These are phyloP conservation scores for Sternotherus odoratus DNA, from an alignment of 2,797 vertebrate species.

Conservation along the genomic window DNA sequence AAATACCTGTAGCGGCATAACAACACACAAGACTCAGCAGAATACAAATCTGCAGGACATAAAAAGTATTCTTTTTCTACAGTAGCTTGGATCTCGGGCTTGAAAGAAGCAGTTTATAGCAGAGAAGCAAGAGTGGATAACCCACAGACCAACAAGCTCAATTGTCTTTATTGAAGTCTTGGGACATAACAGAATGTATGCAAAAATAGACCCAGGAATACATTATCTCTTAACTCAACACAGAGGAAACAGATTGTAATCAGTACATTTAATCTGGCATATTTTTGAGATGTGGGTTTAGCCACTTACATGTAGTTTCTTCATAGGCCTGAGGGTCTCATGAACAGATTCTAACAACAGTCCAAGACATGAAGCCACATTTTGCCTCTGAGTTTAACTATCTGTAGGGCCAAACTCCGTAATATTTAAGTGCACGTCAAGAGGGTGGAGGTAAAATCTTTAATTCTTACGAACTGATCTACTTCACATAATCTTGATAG, in stretches of 20 bases:
- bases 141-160: not conserved
- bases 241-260: not conserved
- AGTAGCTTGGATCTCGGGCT: not conserved
- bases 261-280: not conserved
- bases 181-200: not conserved
- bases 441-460: not conserved
- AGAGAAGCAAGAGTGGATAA: not conserved
- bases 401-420: not conserved
- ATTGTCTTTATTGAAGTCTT: not conserved
- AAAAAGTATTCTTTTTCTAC: not conserved
- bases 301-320: not conserved
- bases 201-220: not conserved
- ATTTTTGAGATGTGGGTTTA: not conserved
- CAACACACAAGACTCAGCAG: not conserved
- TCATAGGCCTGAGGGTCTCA: no score
- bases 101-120: not conserved
- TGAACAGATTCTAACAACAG: no score
- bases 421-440: not conserved
- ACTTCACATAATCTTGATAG: no score
- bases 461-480: not conserved
- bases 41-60: not conserved
- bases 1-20: not conserved
- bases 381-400: no score
- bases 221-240: not conserved
- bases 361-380: no score